Conservation (phyloP, 1,140 invertebrate species). For the Heterodera schachtii region DNA sequence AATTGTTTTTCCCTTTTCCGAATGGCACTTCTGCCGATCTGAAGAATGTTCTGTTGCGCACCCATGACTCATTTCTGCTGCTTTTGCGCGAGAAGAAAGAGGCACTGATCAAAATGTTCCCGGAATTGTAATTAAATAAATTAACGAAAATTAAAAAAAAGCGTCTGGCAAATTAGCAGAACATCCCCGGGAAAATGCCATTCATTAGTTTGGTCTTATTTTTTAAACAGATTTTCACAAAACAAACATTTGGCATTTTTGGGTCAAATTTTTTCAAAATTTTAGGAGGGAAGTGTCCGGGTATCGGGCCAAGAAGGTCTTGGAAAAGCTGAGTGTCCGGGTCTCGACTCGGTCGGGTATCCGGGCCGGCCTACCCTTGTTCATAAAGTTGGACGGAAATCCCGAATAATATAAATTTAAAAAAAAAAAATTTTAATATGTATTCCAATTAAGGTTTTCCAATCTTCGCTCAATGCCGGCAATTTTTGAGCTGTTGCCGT, state of each 20-base stretch:
- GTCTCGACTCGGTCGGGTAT: no score
- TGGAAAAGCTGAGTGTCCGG: no score
- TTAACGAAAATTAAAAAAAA: neutral
- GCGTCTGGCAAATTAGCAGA: no score
- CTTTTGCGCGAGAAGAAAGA: conserved; percentile 54
- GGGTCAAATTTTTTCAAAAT: no score
- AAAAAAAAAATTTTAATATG: neutral
- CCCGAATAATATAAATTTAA: neutral
- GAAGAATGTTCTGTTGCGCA: conserved; percentile 41
- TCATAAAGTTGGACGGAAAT: no score
- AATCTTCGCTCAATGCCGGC: conserved; percentile 49
- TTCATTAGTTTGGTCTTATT: no score
- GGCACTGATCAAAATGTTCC: conserved; percentile 46
- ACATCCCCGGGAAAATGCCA: no score
- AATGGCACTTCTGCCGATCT: conserved; percentile 26
- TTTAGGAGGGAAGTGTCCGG: no score
- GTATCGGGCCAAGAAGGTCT: no score
- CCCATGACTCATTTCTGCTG: conserved; percentile 50
- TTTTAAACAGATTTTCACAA: no score
- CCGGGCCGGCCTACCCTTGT: no score
- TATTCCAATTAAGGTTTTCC: conserved; percentile 21
- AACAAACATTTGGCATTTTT: no score
- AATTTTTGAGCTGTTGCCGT: conserved; percentile 46
- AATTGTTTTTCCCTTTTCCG: conserved; percentile 34
- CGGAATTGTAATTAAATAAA: conserved; percentile 41